Evolutionary conservation across 2,888 invertebrate genomes (phyloP).

Genomic region (Stenoptilia bipunctidactyla): DNA sequence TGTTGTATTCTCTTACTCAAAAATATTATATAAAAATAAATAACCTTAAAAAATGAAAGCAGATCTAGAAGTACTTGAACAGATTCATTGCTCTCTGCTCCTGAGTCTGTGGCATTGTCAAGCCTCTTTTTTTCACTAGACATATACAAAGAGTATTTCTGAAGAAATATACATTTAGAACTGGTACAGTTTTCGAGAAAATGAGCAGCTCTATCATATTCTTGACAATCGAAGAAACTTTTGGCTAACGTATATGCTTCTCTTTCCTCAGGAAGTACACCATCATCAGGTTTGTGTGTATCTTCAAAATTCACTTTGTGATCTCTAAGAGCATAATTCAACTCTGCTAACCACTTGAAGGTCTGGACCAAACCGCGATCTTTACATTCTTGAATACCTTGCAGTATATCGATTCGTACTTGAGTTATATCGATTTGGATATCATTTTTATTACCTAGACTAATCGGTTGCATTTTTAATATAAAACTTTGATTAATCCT

Average conservation of each 20-base stretch:
- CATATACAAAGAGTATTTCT: slow-evolving; percentile 88
- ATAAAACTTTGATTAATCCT: no score
- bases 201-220: slow-evolving; percentile 90
- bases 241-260: slow-evolving; percentile 85
- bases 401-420: slow-evolving; percentile 50
- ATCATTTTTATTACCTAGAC: slow-evolving; percentile 44
- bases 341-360: slow-evolving; percentile 90
- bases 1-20: no score
- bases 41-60: slow-evolving; percentile 59
- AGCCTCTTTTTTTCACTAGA: slow-evolving; percentile 91
- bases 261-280: slow-evolving; percentile 72
- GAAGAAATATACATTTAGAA: slow-evolving; percentile 83
- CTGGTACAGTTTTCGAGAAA: slow-evolving; percentile 80
- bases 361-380: slow-evolving; percentile 84
- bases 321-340: slow-evolving; percentile 82
- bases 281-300: slow-evolving; percentile 36
- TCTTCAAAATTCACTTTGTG: slow-evolving; percentile 72
- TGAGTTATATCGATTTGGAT: slow-evolving; percentile 52
- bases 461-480: slow-evolving; percentile 42
- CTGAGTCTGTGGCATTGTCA: slow-evolving; percentile 74
- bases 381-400: slow-evolving; percentile 75
- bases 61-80: slow-evolving; percentile 55
- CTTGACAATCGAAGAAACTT: slow-evolving; percentile 90
- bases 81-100: slow-evolving; percentile 48
- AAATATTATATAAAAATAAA: no score